Evolutionary conservation across 2,888 invertebrate genomes (phyloP), one percentile per base, ranked within the genome.

Genomic region (Polyploca ridens): DNA sequence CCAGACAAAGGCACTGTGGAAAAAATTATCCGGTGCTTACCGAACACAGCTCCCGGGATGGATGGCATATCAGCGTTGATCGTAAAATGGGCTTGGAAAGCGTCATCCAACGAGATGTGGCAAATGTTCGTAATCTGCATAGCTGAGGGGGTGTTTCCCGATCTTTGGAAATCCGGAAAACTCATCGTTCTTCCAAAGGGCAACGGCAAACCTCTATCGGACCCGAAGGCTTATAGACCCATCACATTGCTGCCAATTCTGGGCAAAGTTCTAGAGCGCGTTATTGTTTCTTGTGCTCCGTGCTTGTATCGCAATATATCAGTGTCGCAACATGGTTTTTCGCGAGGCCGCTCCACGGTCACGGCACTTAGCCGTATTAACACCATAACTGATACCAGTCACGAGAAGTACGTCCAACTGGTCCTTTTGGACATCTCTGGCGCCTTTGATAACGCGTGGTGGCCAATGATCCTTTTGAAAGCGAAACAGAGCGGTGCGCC

Each of bases 361-460:
- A 66, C 79, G 0, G 82, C 84, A 0, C 64, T 83, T 0, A 57
- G 63, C 0, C 16, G 54, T 3, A 54, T 54, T 19, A 54, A 54
- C 10, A 5, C 38, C 0, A 11, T 80, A 0, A 8, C 71, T 7
- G 54, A 54, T 0, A 13, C 60, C 0, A 64, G 59, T 0, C 3
- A 14, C 0, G 44, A 27, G 0, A 65, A 33, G 3, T 83, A 83
- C 16, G 73, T 77, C 0, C 75, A 74, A 46, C 71, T 68, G 0
- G 64, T 81, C 0, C 70, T 79, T 13, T 33, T 81, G 13, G 80
- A 84, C 70, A 81, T 81, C 6, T 69, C 76, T 0, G 80, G 78
- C 0, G 81, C 79, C 1, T 80, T 79, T 16, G 74, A 84, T 54
- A 81, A 80, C 62, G 77, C 82, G 2, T 81, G 81, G 79, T 82